Evolutionary conservation across 2,888 invertebrate genomes (phyloP).

Genomic region (Hirtodrosophila duncani): DNA sequence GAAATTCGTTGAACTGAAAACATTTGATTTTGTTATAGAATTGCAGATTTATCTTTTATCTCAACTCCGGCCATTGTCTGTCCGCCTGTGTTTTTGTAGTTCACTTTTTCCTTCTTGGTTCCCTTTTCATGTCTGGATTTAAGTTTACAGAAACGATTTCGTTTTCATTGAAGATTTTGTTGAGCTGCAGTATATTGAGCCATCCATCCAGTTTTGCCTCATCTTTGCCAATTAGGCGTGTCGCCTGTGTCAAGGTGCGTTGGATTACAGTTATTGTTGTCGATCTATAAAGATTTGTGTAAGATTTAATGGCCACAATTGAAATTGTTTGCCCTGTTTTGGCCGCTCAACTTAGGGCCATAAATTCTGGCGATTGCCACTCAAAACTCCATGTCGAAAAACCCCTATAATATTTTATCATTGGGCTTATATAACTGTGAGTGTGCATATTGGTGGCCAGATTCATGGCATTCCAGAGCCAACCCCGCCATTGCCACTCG

Average conservation of each 20-base stretch:
- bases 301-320: too few relatives aligned
- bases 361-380: neutral
- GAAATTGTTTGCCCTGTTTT: too few relatives aligned
- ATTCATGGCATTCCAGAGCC: too few relatives aligned
- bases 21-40: constrained; percentile 49
- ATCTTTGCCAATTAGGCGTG: constrained; percentile 42
- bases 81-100: constrained; percentile 4
- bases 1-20: constrained; percentile 60
- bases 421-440: too few relatives aligned
- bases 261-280: too few relatives aligned
- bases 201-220: constrained; percentile 1
- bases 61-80: constrained; percentile 23
- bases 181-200: constrained; percentile 7
- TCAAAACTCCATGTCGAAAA: too few relatives aligned
- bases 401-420: neutral
- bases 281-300: too few relatives aligned
- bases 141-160: constrained; percentile 36
- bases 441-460: too few relatives aligned
- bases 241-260: too few relatives aligned
- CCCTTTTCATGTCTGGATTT: constrained; percentile 22
- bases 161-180: constrained; percentile 24
- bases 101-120: constrained; percentile 11
- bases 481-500: neutral
- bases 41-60: constrained; percentile 50
- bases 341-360: neutral